A percentile compares a stretch with the other conserved stretches of the same genome.
These are phyloP conservation scores for Stigmatopora argus DNA, from an alignment of 2,113 vertebrate genomes.

Conservation along the genomic window DNA sequence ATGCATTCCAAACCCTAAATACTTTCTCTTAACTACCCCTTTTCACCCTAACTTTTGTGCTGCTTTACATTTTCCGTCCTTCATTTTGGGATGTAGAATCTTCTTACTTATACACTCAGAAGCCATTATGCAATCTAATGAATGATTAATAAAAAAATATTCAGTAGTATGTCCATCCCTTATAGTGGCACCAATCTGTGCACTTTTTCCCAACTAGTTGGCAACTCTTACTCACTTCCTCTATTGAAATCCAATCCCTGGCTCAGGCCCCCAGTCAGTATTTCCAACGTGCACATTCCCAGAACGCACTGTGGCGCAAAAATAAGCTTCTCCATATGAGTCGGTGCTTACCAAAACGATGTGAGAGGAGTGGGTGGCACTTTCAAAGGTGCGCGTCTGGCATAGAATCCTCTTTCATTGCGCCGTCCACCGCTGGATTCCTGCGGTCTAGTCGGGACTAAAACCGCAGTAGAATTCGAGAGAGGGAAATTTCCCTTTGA, in stretches of 20 bases:
- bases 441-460: conserved; percentile 63
- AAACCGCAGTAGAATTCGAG: conserved; percentile 61
- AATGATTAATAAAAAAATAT: not conserved
- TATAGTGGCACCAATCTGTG: not conserved
- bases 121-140: not conserved
- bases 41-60: conserved; percentile 22
- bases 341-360: conserved; percentile 42
- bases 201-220: conserved; percentile 2
- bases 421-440: conserved; percentile 60
- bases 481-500: conserved; percentile 68
- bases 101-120: not conserved
- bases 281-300: conserved; percentile 31
- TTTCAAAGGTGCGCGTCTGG: conserved; percentile 55
- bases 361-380: conserved; percentile 49
- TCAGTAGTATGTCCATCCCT: not conserved
- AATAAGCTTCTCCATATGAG: conserved; percentile 60
- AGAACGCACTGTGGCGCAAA: conserved; percentile 19
- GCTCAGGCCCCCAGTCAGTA: conserved; percentile 23
- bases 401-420: conserved; percentile 65
- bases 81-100: conserved; percentile 20
- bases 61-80: conserved; percentile 44
- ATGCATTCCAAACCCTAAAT: conserved; percentile 7
- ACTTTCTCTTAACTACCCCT: not conserved
- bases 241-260: conserved; percentile 39
- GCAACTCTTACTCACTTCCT: conserved; percentile 36